Evolutionary conservation across 2,888 invertebrate genomes (phyloP), one percentile per base, ranked within the genome.

Genomic region (Euzophera pinguis): DNA sequence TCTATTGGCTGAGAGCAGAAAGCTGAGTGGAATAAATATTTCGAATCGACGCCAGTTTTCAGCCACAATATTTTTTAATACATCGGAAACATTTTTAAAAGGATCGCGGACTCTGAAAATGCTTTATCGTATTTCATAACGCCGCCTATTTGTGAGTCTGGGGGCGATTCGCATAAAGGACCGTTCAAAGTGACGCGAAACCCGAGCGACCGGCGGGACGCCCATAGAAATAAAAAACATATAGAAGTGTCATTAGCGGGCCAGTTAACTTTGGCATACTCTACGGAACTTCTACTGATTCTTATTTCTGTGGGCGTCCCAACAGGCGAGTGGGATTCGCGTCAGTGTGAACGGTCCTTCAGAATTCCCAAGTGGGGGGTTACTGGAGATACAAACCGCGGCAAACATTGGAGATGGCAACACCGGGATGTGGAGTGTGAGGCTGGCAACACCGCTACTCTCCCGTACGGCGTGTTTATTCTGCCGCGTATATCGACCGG

Each of bases 401-500:
- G 71, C 67, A 75, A 77, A 76, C 69, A 72, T 70, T 55, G 60
- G 60, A 71, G 64, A 66, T 69, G 76, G 79, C 71, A 83, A 78
- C 74, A 79, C 73, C 54, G 64, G 56, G 58, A 60, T 50, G 55
- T 52, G 54, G 59, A 54, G 49, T 54, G 55, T 54, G 65, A 63
- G 59, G 69, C 73, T 80, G 81, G 85, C 78, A 85, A 83, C 79
- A 78, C 69, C 65, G 75, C 66, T 72, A 71, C 75, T 72, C 74
- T 70, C 71, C 62, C 65, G 65, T 84, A 84, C 84, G 83, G 80
- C 73, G 81, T 89, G 89, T 89, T 90, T 88, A 85, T 88, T 87
- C 89, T 87, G 81, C 79, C 84, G 78, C 84, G 84, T 82, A 78
- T 90, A 89, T 90, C 89, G 89, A 90, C 86, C 89, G 81, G 64